phyloP scores from a whole-genome alignment of 64 coral and sea anemone species.

The Pocillopora damicornis region DNA sequence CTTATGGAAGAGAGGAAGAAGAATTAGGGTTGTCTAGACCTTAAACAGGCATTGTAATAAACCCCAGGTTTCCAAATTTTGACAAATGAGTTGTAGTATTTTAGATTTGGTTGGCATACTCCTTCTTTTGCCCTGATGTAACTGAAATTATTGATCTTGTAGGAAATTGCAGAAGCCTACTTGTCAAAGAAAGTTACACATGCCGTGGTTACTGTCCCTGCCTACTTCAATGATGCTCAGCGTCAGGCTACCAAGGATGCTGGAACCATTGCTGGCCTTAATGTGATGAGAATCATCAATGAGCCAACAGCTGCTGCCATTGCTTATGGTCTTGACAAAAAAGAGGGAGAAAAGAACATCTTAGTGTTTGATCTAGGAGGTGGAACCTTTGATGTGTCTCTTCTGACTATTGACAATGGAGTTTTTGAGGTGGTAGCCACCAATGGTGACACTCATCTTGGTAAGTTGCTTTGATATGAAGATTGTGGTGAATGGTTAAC shows the following conservation, averaged over 20 bases:
- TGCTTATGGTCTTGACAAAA: constrained; percentile 99
- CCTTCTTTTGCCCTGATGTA: neutral
- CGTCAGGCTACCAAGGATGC: constrained; percentile 98
- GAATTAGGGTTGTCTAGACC: too few relatives aligned
- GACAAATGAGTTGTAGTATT: too few relatives aligned
- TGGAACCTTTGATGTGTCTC: constrained; percentile 98
- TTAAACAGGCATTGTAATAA: too few relatives aligned
- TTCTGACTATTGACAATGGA: constrained; percentile 98
- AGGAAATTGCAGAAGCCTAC: constrained; percentile 99
- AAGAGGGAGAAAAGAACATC: constrained; percentile 98
- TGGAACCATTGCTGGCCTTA: constrained; percentile 89
- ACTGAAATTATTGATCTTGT: neutral
- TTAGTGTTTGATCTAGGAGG: constrained; percentile 97
- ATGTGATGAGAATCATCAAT: constrained; percentile 98
- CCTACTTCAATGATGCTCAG: constrained; percentile 99
- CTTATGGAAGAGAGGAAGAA: too few relatives aligned
- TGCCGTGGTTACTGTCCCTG: constrained; percentile 98
- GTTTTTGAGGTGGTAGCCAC: constrained; percentile 97
- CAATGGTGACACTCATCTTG: constrained; percentile 97
- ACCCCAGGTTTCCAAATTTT: too few relatives aligned
- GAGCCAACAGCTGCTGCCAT: constrained; percentile 99
- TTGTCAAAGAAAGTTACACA: constrained; percentile 99
- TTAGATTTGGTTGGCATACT: neutral
- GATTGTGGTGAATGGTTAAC: neutral
- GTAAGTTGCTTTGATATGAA: constrained; percentile 30